Evolutionary conservation across 2,797 vertebrate genomes (phyloP).

Genomic region (Allobates femoralis): DNA sequence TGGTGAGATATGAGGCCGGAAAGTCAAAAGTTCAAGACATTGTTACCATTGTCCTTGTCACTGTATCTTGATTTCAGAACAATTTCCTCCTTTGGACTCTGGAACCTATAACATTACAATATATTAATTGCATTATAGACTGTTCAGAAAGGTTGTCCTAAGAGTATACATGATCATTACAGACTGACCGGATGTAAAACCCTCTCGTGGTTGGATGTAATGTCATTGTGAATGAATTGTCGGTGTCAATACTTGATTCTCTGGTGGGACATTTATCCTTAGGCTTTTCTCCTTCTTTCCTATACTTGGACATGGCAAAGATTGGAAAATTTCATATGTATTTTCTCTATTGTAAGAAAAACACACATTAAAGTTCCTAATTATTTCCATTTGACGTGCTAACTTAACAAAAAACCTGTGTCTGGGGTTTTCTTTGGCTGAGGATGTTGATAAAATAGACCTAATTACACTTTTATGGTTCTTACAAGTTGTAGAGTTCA

Average conservation of each 20-base stretch:
- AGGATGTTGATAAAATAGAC: slow-evolving; percentile 20
- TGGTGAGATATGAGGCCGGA: too few relatives aligned
- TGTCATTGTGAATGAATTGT: too few relatives aligned
- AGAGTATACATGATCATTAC: too few relatives aligned
- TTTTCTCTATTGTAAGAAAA: slow-evolving; percentile 42
- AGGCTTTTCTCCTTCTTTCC: background rate
- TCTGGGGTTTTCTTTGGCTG: slow-evolving; percentile 35
- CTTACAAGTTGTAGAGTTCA: background rate
- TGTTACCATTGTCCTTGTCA: too few relatives aligned
- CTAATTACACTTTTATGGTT: slow-evolving; percentile 43
- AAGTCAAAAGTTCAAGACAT: too few relatives aligned
- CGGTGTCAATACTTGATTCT: background rate
- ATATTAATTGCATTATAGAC: too few relatives aligned
- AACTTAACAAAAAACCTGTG: slow-evolving; percentile 39
- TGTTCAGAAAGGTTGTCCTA: too few relatives aligned
- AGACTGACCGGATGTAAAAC: too few relatives aligned
- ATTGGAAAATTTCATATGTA: slow-evolving; percentile 1
- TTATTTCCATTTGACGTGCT: slow-evolving; percentile 51
- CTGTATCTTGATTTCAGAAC: too few relatives aligned
- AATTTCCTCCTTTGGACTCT: too few relatives aligned
- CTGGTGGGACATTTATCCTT: background rate
- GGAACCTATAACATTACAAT: too few relatives aligned
- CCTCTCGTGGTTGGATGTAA: too few relatives aligned
- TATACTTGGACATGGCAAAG: background rate
- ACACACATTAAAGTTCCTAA: slow-evolving; percentile 31